These are phyloP conservation scores for Ephialtes manifestator DNA, from an alignment of 2,888 invertebrate genomes.

Conservation along the genomic window DNA sequence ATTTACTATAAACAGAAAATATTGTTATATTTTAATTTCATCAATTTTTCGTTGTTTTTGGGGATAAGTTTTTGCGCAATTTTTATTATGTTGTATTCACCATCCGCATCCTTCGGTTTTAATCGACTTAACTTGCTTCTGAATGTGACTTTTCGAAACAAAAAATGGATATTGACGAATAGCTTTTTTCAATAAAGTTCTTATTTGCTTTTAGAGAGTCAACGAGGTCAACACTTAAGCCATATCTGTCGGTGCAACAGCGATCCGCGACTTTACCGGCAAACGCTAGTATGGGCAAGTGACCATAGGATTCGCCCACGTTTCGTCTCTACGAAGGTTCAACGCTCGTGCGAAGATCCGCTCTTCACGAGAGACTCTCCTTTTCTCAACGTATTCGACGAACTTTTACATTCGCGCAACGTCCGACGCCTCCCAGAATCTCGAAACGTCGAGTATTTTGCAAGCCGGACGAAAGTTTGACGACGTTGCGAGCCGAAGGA, in stretches of 20 bases:
- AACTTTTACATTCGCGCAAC: conserved; percentile 31
- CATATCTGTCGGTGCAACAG: conserved; percentile 91
- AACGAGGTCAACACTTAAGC: conserved; percentile 92
- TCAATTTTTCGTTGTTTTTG: background rate
- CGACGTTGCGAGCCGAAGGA: conserved; percentile 1
- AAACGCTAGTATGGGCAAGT: conserved; percentile 91
- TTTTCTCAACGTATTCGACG: conserved; percentile 48
- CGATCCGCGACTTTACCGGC: conserved; percentile 96
- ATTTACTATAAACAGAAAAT: no score
- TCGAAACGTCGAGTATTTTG: conserved; percentile 21
- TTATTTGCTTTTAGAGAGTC: conserved; percentile 89
- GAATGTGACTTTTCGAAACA: background rate
- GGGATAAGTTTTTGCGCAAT: background rate
- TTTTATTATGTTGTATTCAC: background rate
- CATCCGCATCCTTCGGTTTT: background rate
- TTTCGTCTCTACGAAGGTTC: conserved; percentile 48
- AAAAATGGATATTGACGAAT: background rate
- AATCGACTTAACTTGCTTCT: background rate
- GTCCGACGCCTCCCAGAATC: conserved; percentile 4
- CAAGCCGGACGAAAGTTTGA: background rate
- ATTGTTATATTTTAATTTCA: background rate
- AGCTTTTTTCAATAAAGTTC: background rate
- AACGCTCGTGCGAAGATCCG: conserved; percentile 17
- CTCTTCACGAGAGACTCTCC: conserved; percentile 28
- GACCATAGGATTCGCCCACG: conserved; percentile 75